A percentile compares a stretch with the other conserved stretches of the same genome.
phyloP scores from a whole-genome alignment of 2,888 invertebrate genomes.

The Chrysina gloriosa region DNA sequence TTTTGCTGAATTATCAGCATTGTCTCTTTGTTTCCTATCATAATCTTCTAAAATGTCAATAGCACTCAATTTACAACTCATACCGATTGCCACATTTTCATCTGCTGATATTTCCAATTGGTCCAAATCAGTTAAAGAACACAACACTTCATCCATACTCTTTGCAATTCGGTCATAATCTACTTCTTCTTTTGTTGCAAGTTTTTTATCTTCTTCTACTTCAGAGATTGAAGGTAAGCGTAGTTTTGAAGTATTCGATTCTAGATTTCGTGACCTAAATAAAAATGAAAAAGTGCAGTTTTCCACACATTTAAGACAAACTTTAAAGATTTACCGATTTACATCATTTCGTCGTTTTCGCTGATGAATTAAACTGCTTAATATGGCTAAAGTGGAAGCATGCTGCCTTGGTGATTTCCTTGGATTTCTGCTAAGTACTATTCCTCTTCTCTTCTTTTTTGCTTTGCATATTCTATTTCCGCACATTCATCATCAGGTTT shows the following conservation, averaged over 20 bases:
- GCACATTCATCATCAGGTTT: conserved; percentile 53
- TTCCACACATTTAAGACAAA: background rate
- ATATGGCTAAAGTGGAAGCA: conserved; percentile 86
- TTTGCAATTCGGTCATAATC: conserved; percentile 62
- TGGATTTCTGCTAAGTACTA: conserved; percentile 69
- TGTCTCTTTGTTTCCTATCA: conserved; percentile 55
- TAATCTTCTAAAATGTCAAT: conserved; percentile 62
- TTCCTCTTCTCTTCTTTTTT: conserved; percentile 41
- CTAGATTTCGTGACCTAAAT: conserved; percentile 55
- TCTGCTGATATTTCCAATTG: conserved; percentile 37
- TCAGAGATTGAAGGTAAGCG: conserved; percentile 45
- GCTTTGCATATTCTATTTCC: conserved; percentile 57
- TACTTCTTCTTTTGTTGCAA: conserved; percentile 42
- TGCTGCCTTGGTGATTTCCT: conserved; percentile 90
- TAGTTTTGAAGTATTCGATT: conserved; percentile 62
- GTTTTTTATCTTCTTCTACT: conserved; percentile 40
- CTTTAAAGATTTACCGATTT: conserved; percentile 44
- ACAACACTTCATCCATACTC: conserved; percentile 65
- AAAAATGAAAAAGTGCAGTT: background rate
- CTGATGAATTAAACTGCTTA: conserved; percentile 74
- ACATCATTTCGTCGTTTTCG: conserved; percentile 62
- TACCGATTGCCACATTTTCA: conserved; percentile 19
- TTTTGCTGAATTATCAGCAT: conserved; percentile 36
- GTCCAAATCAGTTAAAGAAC: conserved; percentile 49
- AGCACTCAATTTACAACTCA: conserved; percentile 47